These are phyloP conservation scores for Vulpes vulpes DNA, from an alignment of 2,113 vertebrate genomes.

Conservation along the genomic window DNA sequence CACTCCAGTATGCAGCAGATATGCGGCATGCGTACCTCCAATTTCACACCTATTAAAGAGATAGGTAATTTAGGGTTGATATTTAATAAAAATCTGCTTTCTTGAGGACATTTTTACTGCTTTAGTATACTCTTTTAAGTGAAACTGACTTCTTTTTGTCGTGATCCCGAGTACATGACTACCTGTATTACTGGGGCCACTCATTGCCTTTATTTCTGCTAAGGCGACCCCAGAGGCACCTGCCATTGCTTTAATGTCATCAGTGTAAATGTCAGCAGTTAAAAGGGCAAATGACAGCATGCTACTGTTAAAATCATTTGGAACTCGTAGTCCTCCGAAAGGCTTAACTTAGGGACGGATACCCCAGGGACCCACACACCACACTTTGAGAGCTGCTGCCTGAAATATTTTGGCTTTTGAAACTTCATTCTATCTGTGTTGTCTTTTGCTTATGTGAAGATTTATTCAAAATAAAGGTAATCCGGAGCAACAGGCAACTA, in stretches of 20 bases:
- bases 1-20: neutral
- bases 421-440: neutral
- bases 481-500: neutral
- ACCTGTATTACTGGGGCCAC: neutral
- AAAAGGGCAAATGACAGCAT: neutral
- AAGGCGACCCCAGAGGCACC: neutral
- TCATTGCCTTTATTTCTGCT: neutral
- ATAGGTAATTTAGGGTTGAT: neutral
- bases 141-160: neutral
- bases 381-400: neutral
- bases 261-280: neutral
- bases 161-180: neutral
- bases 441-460: neutral
- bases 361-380: neutral
- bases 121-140: neutral
- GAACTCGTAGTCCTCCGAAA: neutral
- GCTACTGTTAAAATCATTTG: neutral
- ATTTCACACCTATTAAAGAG: neutral
- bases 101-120: neutral
- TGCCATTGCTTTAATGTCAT: neutral
- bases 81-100: neutral
- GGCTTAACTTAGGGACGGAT: neutral
- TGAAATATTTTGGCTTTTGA: conserved; percentile 1
- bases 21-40: neutral
- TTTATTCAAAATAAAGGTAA: neutral